Base-by-base conservation (phyloP, 2,797 vertebrate species). In the Staurois parvus region DNA sequence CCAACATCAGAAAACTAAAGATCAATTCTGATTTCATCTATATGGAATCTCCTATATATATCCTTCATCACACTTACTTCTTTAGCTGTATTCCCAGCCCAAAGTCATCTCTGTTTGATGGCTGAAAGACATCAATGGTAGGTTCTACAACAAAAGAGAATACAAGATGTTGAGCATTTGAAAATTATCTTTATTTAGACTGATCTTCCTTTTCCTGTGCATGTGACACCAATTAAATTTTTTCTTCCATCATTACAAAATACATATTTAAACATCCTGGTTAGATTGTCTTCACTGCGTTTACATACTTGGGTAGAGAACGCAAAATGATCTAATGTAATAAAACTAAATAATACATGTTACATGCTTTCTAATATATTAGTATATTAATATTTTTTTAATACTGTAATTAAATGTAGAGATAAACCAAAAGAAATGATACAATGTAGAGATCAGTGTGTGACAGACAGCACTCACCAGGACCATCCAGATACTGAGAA, bases 401-500 rank as follows among this genome's bases (percentile, higher is more conserved):
- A 59, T 7, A 59, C 52, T 24, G 21, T 19, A 59, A 59, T 24
- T 1, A 59, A 59, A 24, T 59, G 21, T 59, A 24, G 52, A 19
- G 15, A 52, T 52, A 19, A 2, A 45, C 15, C 15, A 4, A 13
- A 24, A 59, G 6, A 59, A 59, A 6, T 4, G 11, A 19, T 59
- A 2, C 7, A 59, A 6, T 24, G 19, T 59, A 24, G 19, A 59
- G 19, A 59, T 59, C 52, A 24, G 52, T 2, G 3, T 24, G 21
- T 59, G 52, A 24, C 19, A 59, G 19, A 59, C 21, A 59, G 6
- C 87, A 91, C 96, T 97, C 93, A 99, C 98, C 98, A 11, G 98
- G 98, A 93, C 98, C 98, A 95, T 99, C 98, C 84, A 99, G 96
- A 91, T 99, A 99, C 92, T 99, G 98, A 85, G 98, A 99, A 84